phyloP scores from a whole-genome alignment of 2,113 vertebrate genomes.

The Pygoscelis adeliae region DNA sequence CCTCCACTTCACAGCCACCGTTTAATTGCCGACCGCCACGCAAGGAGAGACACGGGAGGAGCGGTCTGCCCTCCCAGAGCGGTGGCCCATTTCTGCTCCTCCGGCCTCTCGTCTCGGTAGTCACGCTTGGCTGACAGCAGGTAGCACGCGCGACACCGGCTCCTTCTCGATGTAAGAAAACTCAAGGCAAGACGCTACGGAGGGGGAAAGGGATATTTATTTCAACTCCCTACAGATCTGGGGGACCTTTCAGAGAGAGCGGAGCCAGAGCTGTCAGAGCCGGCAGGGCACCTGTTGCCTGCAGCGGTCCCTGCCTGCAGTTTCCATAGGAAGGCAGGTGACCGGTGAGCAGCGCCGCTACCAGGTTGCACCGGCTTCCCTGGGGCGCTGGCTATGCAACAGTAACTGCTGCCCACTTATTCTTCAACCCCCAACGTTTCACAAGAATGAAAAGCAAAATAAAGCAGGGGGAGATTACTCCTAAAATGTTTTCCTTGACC shows the following conservation, averaged over 20 bases:
- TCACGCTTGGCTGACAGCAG: neutral
- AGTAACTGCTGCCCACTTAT: neutral
- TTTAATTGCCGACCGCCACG: neutral
- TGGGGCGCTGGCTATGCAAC: neutral
- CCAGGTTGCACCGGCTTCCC: neutral
- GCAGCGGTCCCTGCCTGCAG: neutral
- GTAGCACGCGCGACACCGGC: neutral
- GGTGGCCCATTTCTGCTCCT: neutral
- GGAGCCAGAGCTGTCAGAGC: accelerated
- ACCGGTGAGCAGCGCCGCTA: accelerated
- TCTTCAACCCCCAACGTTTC: neutral
- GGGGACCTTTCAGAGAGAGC: neutral
- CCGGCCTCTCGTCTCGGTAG: accelerated
- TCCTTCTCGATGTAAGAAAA: neutral
- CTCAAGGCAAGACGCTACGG: neutral
- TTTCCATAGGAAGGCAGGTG: neutral
- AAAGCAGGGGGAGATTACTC: neutral
- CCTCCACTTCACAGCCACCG: neutral
- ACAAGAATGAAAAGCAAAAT: constrained; percentile 14
- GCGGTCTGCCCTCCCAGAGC: neutral
- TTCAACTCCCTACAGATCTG: neutral
- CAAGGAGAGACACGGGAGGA: neutral
- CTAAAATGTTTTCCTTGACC: constrained; percentile 1
- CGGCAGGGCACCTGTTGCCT: neutral
- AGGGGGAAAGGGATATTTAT: neutral